phyloP scores from a whole-genome alignment of 2,888 invertebrate genomes.

The Agrotis clavis region DNA sequence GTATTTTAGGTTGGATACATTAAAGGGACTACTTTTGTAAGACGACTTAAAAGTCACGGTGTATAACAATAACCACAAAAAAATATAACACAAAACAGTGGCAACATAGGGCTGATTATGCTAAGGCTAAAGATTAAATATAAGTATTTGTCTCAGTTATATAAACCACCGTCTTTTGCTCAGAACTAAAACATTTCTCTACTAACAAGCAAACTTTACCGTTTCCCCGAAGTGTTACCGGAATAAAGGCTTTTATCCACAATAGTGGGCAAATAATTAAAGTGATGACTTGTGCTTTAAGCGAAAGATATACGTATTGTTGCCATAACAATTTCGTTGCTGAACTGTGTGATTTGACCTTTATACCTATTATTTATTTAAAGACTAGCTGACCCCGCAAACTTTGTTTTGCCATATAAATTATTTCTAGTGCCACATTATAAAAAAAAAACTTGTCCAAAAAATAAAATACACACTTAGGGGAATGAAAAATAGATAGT shows the following conservation, averaged over 20 bases:
- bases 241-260: conserved; percentile 41
- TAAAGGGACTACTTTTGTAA: too few species aligned
- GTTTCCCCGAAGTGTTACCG: conserved; percentile 26
- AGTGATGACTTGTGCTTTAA: conserved; percentile 47
- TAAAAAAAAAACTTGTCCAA: too few species aligned
- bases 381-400: neutral
- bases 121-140: too few species aligned
- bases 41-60: too few species aligned
- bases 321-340: conserved; percentile 7
- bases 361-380: neutral
- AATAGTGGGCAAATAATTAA: conserved; percentile 38
- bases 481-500: too few species aligned
- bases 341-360: neutral
- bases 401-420: too few species aligned
- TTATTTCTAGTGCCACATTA: too few species aligned
- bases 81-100: too few species aligned
- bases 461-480: too few species aligned
- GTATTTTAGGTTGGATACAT: too few species aligned
- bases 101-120: too few species aligned
- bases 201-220: conserved; percentile 58
- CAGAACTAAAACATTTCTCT: conserved; percentile 19
- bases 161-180: conserved; percentile 14
- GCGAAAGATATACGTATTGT: conserved; percentile 22
- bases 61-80: too few species aligned
- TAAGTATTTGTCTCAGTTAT: neutral